Conservation (phyloP, 2,113 vertebrate genomes). For the Cephalophus harveyi region DNA sequence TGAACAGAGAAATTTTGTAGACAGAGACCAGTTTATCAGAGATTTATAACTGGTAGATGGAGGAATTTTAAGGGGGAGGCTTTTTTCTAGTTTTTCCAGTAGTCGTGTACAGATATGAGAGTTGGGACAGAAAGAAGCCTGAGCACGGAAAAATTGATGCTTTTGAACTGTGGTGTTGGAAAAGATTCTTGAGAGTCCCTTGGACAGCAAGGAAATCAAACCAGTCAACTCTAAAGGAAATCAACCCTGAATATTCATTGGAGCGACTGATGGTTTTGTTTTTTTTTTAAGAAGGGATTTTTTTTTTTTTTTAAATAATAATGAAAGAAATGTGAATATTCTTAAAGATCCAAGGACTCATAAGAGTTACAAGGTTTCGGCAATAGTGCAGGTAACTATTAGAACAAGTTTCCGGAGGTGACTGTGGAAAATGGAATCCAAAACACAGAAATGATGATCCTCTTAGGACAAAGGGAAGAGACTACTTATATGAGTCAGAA, state of each 20-base stretch:
- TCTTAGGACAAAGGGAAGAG: neutral
- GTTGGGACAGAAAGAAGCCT: neutral
- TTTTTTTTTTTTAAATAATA: neutral
- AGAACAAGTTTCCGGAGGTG: neutral
- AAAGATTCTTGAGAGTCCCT: neutral
- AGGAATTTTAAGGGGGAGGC: neutral
- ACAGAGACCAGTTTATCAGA: neutral
- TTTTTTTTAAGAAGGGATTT: neutral
- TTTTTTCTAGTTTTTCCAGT: neutral
- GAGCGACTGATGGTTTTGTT: accelerated
- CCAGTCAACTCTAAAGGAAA: neutral
- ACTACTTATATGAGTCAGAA: neutral
- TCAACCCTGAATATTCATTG: neutral
- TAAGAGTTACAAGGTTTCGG: neutral
- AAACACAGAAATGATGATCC: neutral
- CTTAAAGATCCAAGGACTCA: neutral
- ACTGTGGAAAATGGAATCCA: neutral
- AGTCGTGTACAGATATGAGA: neutral
- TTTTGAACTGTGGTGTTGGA: neutral
- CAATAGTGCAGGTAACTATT: neutral
- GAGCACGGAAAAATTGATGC: neutral
- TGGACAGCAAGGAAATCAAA: neutral
- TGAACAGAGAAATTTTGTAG: neutral
- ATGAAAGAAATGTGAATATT: neutral
- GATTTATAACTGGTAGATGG: neutral